phyloP scores from a whole-genome alignment of 2,113 vertebrate genomes.

The Gila orcuttii region DNA sequence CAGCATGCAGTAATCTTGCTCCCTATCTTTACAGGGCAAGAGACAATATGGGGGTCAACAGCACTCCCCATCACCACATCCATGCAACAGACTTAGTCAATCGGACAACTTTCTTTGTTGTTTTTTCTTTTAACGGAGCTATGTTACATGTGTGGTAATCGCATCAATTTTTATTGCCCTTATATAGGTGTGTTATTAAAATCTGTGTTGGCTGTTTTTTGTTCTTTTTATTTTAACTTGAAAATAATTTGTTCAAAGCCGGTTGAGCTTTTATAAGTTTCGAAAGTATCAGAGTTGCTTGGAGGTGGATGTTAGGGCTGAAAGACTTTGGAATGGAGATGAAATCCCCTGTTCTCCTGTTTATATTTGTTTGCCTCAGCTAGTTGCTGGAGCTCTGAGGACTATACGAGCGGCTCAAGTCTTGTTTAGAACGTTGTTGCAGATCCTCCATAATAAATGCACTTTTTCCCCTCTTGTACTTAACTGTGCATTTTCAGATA shows the following conservation, averaged over 20 bases:
- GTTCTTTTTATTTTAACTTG: conserved; percentile 58
- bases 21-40: conserved; percentile 9
- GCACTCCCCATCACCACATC: conserved; percentile 15
- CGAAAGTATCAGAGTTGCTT: conserved; percentile 56
- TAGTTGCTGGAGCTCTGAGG: conserved; percentile 40
- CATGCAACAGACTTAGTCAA: conserved; percentile 50
- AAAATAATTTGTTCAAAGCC: conserved; percentile 50
- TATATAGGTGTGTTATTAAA: conserved; percentile 68
- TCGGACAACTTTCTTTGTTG: conserved; percentile 30
- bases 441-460: conserved; percentile 74
- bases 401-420: conserved; percentile 54
- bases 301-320: conserved; percentile 50
- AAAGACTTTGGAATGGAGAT: conserved; percentile 47
- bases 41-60: neutral
- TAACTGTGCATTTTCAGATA: neutral
- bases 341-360: conserved; percentile 49
- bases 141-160: conserved; percentile 66
- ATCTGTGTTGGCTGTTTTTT: conserved; percentile 54
- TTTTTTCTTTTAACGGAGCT: conserved; percentile 55
- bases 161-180: conserved; percentile 60
- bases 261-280: conserved; percentile 37
- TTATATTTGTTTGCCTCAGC: conserved; percentile 46
- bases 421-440: conserved; percentile 58
- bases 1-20: conserved; percentile 31
- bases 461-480: conserved; percentile 71